Base-by-base conservation (phyloP, 2,113 vertebrate species). In the Misgurnus anguillicaudatus region DNA sequence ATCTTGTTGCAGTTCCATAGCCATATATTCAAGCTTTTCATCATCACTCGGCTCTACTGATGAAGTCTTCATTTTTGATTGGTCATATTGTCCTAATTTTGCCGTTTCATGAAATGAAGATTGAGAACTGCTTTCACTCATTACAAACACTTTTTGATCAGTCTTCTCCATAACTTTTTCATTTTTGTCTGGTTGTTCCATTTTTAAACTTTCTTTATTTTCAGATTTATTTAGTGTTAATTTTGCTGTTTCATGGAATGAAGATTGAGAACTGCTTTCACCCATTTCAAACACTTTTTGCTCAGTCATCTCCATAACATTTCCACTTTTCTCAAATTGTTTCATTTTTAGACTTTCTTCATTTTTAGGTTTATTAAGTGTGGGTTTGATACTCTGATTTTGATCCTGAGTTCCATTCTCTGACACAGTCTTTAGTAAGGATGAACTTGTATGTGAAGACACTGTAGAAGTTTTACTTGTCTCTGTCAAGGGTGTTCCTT, bases 1-100 rank as follows among this genome's bases (percentile, higher is more conserved):
- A 1, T 95, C 95, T 0, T 90, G 85, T 21, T 82, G 90, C 0
- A 98, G 92, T 75, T 98, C 93, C 0, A 1, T 0, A 47, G 93
- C 88, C 74, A 98, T 87, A 51, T 9, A 77, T 19, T 88, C 89
- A 84, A 97, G 70, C 66, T 93, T 89, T 42, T 38, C 70, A 45
- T 91, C 87, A 19, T 45, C 70, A 77, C 74, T 80, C 45, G 76
- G 76, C n/a, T 84, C 84, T 17, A n/a, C 60, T 67, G 10, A 60
- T 38, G 45, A 63, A 58, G 2, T 86, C 75, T 60, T 82, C 21
- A 9, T 51, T 4, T 79, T 57, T 70, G 21, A 70, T 78, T 51
- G 16, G 51, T 70, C 24, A n/a, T 38, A 53, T 6, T 53, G 47
- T 53, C 14, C 4, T 38, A 53, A 9, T 38, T 38, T 70, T 53